Percentiles rank a stretch among this genome's conserved stretches.
These are phyloP conservation scores for Tenthredo distinguenda DNA, from an alignment of 2,888 invertebrate species.

Conservation along the genomic window DNA sequence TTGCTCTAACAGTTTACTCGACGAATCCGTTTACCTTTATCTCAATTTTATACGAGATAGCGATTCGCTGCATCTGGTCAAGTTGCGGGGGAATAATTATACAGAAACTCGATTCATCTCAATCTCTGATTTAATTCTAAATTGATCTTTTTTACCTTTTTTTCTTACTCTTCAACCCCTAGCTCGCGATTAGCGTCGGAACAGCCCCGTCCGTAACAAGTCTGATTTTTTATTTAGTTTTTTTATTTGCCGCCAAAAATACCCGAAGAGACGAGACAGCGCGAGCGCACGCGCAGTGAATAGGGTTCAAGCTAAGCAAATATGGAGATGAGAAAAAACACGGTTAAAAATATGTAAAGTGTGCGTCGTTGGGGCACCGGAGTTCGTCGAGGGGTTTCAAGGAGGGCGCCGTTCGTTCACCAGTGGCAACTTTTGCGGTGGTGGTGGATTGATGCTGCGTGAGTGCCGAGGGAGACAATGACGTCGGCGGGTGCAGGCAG, in stretches of 20 bases:
- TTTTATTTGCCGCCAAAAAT: slow-evolving; percentile 33
- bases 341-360: slow-evolving; percentile 55
- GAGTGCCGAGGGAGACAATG: slow-evolving; percentile 55
- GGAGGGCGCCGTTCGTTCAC: slow-evolving; percentile 3
- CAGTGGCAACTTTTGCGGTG: slow-evolving; percentile 40
- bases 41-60: neutral
- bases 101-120: neutral
- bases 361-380: slow-evolving; percentile 31
- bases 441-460: slow-evolving; percentile 54
- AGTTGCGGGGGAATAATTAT: neutral
- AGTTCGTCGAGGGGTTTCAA: neutral
- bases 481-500: slow-evolving; percentile 50
- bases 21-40: neutral
- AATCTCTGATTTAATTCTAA: neutral
- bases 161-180: neutral
- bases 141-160: neutral
- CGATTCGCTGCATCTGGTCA: neutral
- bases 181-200: neutral
- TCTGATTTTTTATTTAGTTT: slow-evolving; percentile 18
- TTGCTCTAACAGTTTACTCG: neutral
- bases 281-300: neutral
- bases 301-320: slow-evolving; percentile 50
- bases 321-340: slow-evolving; percentile 54
- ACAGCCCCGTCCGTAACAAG: slow-evolving; percentile 21
- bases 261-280: neutral